Evolutionary conservation across 2,888 invertebrate genomes (phyloP), one percentile per base, ranked within the genome.

Genomic region (Drosophila neonasuta): DNA sequence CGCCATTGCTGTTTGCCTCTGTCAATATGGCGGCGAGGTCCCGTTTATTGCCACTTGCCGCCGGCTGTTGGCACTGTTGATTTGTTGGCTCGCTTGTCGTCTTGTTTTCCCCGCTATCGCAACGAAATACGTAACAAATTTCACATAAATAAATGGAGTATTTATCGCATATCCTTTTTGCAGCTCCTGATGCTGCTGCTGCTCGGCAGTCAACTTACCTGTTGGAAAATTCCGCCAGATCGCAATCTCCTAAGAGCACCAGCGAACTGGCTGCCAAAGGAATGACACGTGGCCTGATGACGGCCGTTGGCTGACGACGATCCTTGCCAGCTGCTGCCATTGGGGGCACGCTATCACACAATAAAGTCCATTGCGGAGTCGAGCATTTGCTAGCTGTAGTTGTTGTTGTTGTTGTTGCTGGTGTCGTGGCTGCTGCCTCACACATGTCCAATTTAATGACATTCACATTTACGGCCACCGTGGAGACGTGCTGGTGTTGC

Each of bases 231-330:
- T 15, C 45, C 55, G 88, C 85, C 87, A 88, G 86, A 71, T 90
- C 89, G 62, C 82, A 84, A 61, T 89, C 86, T 9, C 89, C 90
- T 11, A 90, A 71, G 67, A 89, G 84, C 36, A 88, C 78, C 20
- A 86, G 66, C 32, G 89, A 89, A n/a, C 82, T 87, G 29, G 80
- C 72, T 0, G 81, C 68, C 51, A 81, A 51, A 0, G 88, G 80
- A 52, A 80, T 68, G 10, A 87, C 81, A 50, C 82, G 77, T 15
- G 82, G 72, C 39, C 69, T 62, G 42, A 75, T 75, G 52, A 72
- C 56, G 9, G 72, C 78, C 11, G 74, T 77, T 41, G 65, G 60
- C 42, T 80, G 73, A 15, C 48, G 59, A 24, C 69, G 68, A 56
- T 67, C 67, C 41, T 24, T 50, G 17, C n/a, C 10, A 17, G 13